Base-by-base conservation (phyloP, 2,888 invertebrate species). In the Odontomyia ornata region DNA sequence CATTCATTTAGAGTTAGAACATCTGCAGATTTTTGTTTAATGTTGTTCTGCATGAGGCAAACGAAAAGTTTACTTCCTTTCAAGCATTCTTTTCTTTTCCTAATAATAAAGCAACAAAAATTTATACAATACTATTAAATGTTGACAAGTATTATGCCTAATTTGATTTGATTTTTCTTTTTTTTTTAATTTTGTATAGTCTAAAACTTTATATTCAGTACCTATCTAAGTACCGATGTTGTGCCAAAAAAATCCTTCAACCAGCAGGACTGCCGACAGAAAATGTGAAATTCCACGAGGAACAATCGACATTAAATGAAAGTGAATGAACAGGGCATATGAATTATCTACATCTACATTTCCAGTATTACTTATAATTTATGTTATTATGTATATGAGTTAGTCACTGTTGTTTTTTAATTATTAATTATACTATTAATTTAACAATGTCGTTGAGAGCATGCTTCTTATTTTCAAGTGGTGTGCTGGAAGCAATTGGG, bases 401-500 rank as follows among this genome's bases (percentile, higher is more conserved):
- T 73, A 36, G 73, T 67, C 43, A 57, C 73, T 77, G 57, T 67
- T 77, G 64, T 56, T 78, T 72, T 78, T 30, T 67, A 57, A 73
- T 64, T 76, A 73, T 78, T n/a, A n/a, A n/a, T n/a, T n/a, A n/a
- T n/a, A n/a, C n/a, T n/a, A n/a, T n/a, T n/a, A 62, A 60, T 71
- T 69, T 30, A 47, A 46, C 62, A 23, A 43, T 67, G 27, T 30
- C 62, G 60, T 71, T 60, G 71, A 11, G 27, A 73, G 73, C 73
- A 73, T 73, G 73, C 73, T 57, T 73, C 73, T 73, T 73, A 73
- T 73, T 73, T 73, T 73, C 23, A 73, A 64, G 86, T 86, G 86
- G 86, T 86, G 85, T 86, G 86, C 83, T 81, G 84, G 82, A 84
- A 85, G 87, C 86, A 86, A 85, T 85, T 85, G 86, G 86, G 86